Percentiles rank a stretch among this genome's conserved stretches.
These are phyloP conservation scores for Condylura cristata DNA, from an alignment of 2,113 vertebrate genomes.

Conservation along the genomic window DNA sequence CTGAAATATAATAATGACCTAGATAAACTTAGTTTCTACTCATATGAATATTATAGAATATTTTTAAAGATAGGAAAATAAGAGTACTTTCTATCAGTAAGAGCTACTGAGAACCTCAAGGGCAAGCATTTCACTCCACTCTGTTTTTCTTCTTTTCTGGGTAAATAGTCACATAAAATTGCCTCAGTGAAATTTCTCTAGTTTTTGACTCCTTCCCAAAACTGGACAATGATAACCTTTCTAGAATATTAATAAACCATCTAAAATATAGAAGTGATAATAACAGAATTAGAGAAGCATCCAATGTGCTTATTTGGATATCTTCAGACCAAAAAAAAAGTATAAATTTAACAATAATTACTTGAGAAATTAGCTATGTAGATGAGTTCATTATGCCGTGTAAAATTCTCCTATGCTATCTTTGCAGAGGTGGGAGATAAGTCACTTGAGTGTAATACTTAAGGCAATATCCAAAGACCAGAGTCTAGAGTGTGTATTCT, in stretches of 20 bases:
- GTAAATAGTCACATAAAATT: neutral
- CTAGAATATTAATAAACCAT: neutral
- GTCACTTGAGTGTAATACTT: neutral
- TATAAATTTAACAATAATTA: neutral
- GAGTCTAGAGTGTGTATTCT: neutral
- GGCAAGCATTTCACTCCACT: neutral
- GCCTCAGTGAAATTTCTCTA: neutral
- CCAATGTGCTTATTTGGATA: neutral
- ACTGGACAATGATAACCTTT: neutral
- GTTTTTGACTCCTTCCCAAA: neutral
- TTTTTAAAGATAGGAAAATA: neutral
- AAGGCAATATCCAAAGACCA: neutral
- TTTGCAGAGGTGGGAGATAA: neutral
- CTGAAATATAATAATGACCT: neutral
- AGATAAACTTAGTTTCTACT: neutral
- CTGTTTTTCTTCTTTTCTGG: neutral
- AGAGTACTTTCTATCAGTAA: rapidly evolving
- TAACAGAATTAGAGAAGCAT: neutral
- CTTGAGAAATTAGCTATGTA: neutral
- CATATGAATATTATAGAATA: neutral
- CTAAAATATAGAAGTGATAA: neutral
- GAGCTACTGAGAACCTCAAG: neutral
- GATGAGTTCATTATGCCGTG: neutral
- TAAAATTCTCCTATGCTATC: neutral
- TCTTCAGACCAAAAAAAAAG: neutral